Evolutionary conservation across 2,113 vertebrate species (phyloP), one percentile per base, ranked within the genome.

Genomic region (Prolemur simus): DNA sequence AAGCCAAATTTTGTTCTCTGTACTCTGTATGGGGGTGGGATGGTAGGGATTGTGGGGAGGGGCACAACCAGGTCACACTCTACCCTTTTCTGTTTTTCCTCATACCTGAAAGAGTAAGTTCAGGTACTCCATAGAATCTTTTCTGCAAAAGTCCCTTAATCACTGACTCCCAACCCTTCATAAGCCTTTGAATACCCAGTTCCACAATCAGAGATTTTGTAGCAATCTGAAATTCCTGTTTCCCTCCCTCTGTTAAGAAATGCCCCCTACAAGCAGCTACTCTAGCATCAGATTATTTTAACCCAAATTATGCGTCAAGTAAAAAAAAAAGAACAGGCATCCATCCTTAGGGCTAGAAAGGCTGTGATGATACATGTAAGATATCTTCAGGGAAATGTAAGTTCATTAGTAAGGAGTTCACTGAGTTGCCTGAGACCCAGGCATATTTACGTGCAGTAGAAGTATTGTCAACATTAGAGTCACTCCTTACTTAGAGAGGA

Each of bases 241-340:
- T 37, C 17, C 3, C 8, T n/a, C 27, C 10, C 76, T 91, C 34
- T 81, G 63, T 91, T 97, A 25, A 89, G 56, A 94, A 81, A 86
- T 15, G 52, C 4, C 37, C 42, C 1, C 88, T 68, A 66, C 3
- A 82, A 83, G n/a, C 58, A 97, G 58, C 39, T 80, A 12, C 60
- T 94, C 69, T 71, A 73, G 18, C 23, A 58, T 32, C 54, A 60
- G 20, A 87, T 84, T 77, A 86, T 89, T 81, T 95, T 77, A 87
- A 77, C 9, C 27, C 83, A 77, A 95, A 88, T 89, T 94, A 18
- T 66, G 13, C n/a, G n/a, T 81, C 52, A 93, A 77, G 42, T 8
- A 29, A 20, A 9, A 60, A 83, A 83, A 60, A 83, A 58, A 89
- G 25, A 85, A 52, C 81, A 29, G 68, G 15, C 68, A 10, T 39